These are phyloP conservation scores for Podarcis siculus DNA, from an alignment of 2,797 vertebrate species.

Conservation along the genomic window DNA sequence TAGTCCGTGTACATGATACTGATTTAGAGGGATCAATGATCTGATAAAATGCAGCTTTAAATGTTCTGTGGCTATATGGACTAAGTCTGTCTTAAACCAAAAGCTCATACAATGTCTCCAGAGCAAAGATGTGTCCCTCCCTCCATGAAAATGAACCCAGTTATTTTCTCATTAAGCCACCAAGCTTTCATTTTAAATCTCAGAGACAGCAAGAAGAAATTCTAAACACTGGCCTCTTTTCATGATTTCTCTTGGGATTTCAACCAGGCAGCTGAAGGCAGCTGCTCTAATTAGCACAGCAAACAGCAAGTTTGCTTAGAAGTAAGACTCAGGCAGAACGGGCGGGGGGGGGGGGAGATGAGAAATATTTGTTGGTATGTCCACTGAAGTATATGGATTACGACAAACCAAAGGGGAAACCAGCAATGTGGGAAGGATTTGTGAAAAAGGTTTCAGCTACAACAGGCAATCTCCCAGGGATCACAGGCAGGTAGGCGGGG, in stretches of 20 bases:
- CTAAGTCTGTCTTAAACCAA: slow-evolving; percentile 14
- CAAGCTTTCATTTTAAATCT: slow-evolving; percentile 57
- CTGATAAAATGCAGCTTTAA: too few species aligned
- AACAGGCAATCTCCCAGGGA: too few species aligned
- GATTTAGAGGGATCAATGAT: too few species aligned
- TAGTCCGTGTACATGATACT: too few species aligned
- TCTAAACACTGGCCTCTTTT: slow-evolving; percentile 54
- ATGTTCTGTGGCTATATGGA: background rate
- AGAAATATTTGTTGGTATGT: slow-evolving; percentile 21
- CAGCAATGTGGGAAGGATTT: background rate
- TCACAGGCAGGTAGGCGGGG: too few species aligned
- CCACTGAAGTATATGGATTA: background rate
- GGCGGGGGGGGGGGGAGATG: slow-evolving; percentile 28
- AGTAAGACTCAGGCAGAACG: background rate
- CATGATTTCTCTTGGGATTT: slow-evolving; percentile 55
- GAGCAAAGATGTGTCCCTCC: background rate
- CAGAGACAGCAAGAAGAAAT: slow-evolving; percentile 41
- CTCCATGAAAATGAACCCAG: slow-evolving; percentile 26
- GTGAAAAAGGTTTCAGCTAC: background rate
- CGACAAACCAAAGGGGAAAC: background rate
- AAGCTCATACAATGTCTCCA: slow-evolving; percentile 25
- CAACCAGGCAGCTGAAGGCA: slow-evolving; percentile 53
- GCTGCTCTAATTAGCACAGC: slow-evolving; percentile 67
- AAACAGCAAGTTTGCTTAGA: slow-evolving; percentile 60
- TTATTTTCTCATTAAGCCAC: slow-evolving; percentile 55